phyloP scores from a whole-genome alignment of 1,140 invertebrate species.

The Ephestia elutella region DNA sequence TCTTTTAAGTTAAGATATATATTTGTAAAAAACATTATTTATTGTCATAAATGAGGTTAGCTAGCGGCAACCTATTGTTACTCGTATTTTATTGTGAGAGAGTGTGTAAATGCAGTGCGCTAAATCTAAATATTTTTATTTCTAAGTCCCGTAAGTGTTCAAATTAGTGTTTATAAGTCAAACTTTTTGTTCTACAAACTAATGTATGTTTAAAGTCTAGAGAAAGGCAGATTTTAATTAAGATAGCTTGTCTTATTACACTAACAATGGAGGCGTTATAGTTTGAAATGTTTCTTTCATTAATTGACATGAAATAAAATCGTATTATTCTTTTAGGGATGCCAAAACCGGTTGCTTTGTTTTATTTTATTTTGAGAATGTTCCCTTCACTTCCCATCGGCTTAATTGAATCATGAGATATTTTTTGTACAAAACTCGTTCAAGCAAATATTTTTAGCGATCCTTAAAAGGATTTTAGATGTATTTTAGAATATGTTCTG shows the following conservation, averaged over 20 bases:
- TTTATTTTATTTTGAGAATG: background rate
- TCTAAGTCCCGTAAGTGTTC: background rate
- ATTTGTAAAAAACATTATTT: too few species aligned
- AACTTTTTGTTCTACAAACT: background rate
- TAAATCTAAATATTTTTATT: background rate
- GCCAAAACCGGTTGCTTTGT: background rate
- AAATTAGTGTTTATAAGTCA: background rate
- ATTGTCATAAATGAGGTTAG: too few species aligned
- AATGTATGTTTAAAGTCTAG: background rate
- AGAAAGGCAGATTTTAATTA: constrained; percentile 3
- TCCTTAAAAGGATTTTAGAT: background rate
- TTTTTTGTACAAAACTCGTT: background rate
- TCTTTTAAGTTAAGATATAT: too few species aligned
- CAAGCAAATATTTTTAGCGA: background rate
- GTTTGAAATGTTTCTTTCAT: too few species aligned
- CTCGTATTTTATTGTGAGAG: too few species aligned
- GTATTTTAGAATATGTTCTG: background rate
- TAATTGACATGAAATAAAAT: too few species aligned
- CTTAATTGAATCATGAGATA: background rate
- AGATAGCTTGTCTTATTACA: background rate
- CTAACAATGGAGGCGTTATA: background rate
- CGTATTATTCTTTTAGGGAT: background rate
- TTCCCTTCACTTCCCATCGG: constrained; percentile 4
- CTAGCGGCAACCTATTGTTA: too few species aligned
- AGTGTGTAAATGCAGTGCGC: too few species aligned